A percentile compares a stretch with the other conserved stretches of the same genome.
Conservation (phyloP, 2,113 vertebrate genomes). For the Vicugna pacos region DNA sequence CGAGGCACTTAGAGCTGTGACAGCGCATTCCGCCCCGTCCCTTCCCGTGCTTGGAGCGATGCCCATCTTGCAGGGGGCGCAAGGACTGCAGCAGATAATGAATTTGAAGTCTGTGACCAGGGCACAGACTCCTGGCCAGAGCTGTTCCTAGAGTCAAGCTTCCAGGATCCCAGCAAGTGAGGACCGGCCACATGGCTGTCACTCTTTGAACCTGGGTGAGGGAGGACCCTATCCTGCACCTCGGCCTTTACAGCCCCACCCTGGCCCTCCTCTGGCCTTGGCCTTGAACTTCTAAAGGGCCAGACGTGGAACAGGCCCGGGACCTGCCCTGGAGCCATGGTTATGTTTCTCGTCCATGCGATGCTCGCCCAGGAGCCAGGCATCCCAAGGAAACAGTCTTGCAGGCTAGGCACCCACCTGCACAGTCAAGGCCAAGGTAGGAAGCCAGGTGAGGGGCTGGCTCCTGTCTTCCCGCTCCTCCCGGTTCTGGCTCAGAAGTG, state of each 20-base stretch:
- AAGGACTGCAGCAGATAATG: neutral
- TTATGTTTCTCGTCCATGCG: neutral
- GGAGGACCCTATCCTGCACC: neutral
- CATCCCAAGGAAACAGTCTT: neutral
- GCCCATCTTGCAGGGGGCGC: too few species aligned
- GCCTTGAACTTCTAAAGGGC: neutral
- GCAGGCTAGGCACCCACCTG: rapidly evolving
- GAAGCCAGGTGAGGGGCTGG: rapidly evolving
- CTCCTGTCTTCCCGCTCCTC: rapidly evolving
- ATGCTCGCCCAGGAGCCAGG: too few species aligned
- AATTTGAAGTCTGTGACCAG: neutral
- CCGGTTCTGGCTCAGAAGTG: neutral
- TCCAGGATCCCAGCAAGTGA: neutral
- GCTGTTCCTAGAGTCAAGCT: too few species aligned
- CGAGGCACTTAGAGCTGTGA: rapidly evolving
- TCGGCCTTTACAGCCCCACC: neutral
- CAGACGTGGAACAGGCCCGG: neutral
- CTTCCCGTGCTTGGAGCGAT: neutral
- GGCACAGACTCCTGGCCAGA: rapidly evolving
- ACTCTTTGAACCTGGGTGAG: neutral
- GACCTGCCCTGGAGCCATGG: neutral
- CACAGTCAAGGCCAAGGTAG: neutral
- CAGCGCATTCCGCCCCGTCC: neutral
- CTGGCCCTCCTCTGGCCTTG: neutral
- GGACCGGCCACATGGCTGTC: neutral